Evolutionary conservation across 2,113 vertebrate genomes (phyloP).

Genomic region (Rhabdornis inornatus): DNA sequence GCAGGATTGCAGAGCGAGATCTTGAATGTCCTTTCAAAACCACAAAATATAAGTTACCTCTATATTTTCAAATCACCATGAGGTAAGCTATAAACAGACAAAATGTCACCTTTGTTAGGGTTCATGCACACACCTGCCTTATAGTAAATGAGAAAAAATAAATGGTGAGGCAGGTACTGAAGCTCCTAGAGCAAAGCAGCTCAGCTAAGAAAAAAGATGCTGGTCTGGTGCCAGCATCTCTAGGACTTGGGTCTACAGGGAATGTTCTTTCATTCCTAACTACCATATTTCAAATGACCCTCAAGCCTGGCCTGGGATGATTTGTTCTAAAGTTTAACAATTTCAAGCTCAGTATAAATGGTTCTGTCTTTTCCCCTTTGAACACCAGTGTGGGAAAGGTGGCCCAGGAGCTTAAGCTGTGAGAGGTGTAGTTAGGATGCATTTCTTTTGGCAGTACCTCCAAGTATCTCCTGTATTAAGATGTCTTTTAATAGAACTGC

Average conservation of each 20-base stretch:
- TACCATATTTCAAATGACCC: not conserved
- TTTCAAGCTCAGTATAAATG: not conserved
- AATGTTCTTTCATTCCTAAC: not conserved
- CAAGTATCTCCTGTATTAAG: not conserved
- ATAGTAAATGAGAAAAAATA: not conserved
- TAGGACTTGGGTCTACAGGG: not conserved
- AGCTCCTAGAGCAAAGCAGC: not conserved
- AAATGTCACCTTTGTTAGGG: not conserved
- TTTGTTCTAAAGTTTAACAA: not conserved
- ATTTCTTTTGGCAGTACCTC: not conserved
- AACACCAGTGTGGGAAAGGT: slow-evolving; percentile 8
- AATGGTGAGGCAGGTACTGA: accelerated
- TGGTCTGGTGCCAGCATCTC: not conserved
- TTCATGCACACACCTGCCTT: not conserved
- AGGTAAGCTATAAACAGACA: not conserved
- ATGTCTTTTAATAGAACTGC: not conserved
- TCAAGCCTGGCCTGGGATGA: not conserved
- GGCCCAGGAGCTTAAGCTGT: not conserved
- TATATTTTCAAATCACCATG: not conserved
- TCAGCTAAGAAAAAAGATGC: not conserved
- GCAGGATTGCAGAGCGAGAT: not conserved
- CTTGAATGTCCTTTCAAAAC: not conserved
- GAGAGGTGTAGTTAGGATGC: not conserved
- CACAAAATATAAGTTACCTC: not conserved
- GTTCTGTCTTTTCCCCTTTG: not conserved